A percentile compares a stretch with the other conserved stretches of the same genome.
Evolutionary conservation across 2,113 vertebrate genomes (phyloP).

Genomic region (Donacobius atricapilla): DNA sequence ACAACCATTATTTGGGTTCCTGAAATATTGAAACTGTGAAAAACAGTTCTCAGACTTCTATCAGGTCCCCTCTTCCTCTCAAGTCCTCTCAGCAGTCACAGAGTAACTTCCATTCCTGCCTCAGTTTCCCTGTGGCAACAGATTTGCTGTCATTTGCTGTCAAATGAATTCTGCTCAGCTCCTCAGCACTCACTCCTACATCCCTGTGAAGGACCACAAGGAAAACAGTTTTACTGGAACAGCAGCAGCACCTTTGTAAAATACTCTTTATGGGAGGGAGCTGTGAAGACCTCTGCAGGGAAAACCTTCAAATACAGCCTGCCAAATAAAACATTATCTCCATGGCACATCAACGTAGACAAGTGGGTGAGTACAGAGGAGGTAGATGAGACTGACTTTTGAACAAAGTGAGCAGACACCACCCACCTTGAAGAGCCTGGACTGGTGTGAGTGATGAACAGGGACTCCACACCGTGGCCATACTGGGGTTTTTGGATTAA

Average conservation of each 20-base stretch:
- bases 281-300: not conserved
- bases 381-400: not conserved
- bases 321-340: not conserved
- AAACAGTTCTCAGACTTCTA: not conserved
- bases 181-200: rapidly evolving
- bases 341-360: not conserved
- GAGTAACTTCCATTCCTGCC: not conserved
- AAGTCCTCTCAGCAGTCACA: not conserved
- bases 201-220: not conserved
- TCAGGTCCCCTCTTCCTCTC: not conserved
- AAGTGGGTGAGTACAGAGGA: not conserved
- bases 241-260: not conserved
- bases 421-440: not conserved
- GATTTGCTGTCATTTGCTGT: not conserved
- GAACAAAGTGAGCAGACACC: not conserved
- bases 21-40: not conserved
- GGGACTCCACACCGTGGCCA: rapidly evolving
- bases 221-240: not conserved
- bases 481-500: not conserved
- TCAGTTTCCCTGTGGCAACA: not conserved
- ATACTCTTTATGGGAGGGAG: not conserved
- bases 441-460: not conserved
- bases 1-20: not conserved
- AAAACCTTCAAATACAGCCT: not conserved
- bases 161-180: not conserved